Evolutionary conservation across 2,113 vertebrate species (phyloP), one percentile per base, ranked within the genome.

Genomic region (Agelaius phoeniceus): DNA sequence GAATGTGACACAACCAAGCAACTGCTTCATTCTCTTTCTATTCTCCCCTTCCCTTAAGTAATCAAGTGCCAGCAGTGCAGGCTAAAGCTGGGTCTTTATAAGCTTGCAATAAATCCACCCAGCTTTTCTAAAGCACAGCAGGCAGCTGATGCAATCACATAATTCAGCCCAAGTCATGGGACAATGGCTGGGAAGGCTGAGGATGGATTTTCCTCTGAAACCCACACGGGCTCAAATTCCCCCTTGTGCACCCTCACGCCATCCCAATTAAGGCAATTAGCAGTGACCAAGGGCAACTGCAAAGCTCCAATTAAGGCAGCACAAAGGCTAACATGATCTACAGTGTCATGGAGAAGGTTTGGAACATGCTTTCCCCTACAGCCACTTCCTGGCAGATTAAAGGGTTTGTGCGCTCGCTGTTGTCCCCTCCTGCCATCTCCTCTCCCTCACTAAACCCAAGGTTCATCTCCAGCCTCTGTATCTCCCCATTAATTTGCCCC

Each of bases 211-310:
- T 66, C 93, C 80, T 84, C 88, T 72, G 51, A 68, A 92, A 62
- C 84, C 75, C 85, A 72, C 83, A 31, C 9, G 7, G 65, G 13
- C 28, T 1, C 16, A 7, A 35, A 65, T 49, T 92, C 93, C 87
- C 69, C 9, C 41, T 84, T 30, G 52, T 0, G 1, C 62, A 52
- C 74, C 22, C 9, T 59, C 9, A 3, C 0, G 0, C 90, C 80
- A 51, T 90, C 90, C 87, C 95, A 96, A 90, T 96, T 95, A 97
- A 97, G 89, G 86, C 94, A 97, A 97, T 97, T 96, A 97, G 92
- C 81, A 92, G 90, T 79, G 96, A 96, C 96, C 96, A 94, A 91
- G 95, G 87, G 93, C 96, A 82, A 80, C 89, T 90, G 93, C 72
- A 96, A 90, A 96, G 89, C 93, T 87, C 95, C 94, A 97, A 93